Percentiles rank a stretch among this genome's conserved stretches.
Evolutionary conservation across 2,888 invertebrate species (phyloP).

Genomic region (Morpho helenor): DNA sequence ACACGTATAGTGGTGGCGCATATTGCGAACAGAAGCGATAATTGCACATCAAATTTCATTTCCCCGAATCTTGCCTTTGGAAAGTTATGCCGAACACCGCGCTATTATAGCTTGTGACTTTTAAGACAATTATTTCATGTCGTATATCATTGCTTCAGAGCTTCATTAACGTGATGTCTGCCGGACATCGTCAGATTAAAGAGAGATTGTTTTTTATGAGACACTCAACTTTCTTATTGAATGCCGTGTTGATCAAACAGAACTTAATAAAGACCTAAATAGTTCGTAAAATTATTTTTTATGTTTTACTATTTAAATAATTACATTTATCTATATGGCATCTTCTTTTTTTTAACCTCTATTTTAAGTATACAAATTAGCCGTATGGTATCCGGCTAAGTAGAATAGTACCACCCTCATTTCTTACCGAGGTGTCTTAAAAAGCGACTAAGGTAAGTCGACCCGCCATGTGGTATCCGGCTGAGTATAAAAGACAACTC

Average conservation of each 20-base stretch:
- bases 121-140: slow-evolving; percentile 18
- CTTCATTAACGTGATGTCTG: slow-evolving; percentile 16
- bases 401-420: no score
- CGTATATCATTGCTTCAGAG: slow-evolving; percentile 15
- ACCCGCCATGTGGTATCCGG: no score
- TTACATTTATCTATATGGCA: no score
- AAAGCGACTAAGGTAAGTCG: no score
- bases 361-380: no score
- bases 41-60: slow-evolving; percentile 64
- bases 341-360: no score
- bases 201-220: not conserved
- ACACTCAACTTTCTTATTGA: slow-evolving; percentile 6
- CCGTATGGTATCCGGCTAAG: no score
- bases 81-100: slow-evolving; percentile 39
- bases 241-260: not conserved
- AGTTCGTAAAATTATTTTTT: no score
- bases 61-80: slow-evolving; percentile 34
- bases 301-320: no score
- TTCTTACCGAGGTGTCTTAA: no score
- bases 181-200: slow-evolving; percentile 8
- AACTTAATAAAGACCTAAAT: no score
- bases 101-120: slow-evolving; percentile 15
- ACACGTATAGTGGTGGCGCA: slow-evolving; percentile 49
- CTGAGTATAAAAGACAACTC: no score
- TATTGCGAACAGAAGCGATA: slow-evolving; percentile 62